Conservation (phyloP, 2,888 invertebrate species). For the Mythimna pallens region DNA sequence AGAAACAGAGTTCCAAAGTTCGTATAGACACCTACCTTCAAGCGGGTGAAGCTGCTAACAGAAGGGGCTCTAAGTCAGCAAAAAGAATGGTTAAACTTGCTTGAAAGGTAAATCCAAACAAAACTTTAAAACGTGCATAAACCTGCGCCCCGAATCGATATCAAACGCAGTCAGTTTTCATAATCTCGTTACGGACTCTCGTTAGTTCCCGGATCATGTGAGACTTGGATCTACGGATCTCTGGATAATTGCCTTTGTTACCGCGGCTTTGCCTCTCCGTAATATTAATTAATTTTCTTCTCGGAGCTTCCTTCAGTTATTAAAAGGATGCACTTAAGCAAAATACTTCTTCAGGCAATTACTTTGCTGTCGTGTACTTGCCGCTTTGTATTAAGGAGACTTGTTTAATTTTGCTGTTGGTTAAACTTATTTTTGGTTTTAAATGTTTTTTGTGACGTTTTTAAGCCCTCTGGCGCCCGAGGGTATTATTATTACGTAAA, state of each 20-base stretch:
- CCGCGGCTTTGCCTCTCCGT: slow-evolving; percentile 29
- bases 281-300: slow-evolving; percentile 62
- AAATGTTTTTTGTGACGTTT: slow-evolving; percentile 17
- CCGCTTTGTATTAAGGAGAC: slow-evolving; percentile 12
- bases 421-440: background rate
- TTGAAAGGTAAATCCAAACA: slow-evolving; percentile 4
- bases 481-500: no score
- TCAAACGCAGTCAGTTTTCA: slow-evolving; percentile 52
- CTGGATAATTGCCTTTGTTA: slow-evolving; percentile 65
- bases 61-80: no score
- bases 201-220: slow-evolving; percentile 62
- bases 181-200: slow-evolving; percentile 64
- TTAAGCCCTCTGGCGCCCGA: no score
- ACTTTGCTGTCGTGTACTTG: slow-evolving; percentile 32
- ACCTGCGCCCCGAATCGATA: slow-evolving; percentile 21
- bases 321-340: slow-evolving; percentile 60
- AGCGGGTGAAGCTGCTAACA: no score
- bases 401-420: slow-evolving; percentile 16
- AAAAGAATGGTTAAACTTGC: no score
- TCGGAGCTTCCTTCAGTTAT: slow-evolving; percentile 45
- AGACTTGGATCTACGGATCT: slow-evolving; percentile 42
- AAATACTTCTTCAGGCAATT: slow-evolving; percentile 44
- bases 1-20: no score
- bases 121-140: slow-evolving; percentile 15
- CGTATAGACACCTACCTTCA: no score